phyloP scores from a whole-genome alignment of 2,113 vertebrate species.

The Oncorhynchus mykiss region DNA sequence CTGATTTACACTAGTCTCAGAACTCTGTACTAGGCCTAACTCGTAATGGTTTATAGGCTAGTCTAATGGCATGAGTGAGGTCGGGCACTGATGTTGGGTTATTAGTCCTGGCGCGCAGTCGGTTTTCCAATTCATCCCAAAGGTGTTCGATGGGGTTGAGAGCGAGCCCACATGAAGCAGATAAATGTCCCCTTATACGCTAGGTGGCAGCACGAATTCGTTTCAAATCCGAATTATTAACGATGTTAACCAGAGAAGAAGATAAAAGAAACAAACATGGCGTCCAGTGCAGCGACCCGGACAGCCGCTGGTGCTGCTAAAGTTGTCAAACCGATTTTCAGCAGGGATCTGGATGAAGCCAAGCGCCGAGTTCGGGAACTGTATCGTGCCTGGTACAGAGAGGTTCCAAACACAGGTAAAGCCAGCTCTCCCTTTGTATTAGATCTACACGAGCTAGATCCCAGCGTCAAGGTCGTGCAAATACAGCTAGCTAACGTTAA shows the following conservation, averaged over 20 bases:
- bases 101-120: too few relatives aligned
- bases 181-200: conserved; percentile 4
- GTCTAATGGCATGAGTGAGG: too few relatives aligned
- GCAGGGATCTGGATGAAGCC: conserved; percentile 84
- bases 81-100: too few relatives aligned
- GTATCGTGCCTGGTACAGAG: conserved; percentile 94
- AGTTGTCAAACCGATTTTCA: conserved; percentile 86
- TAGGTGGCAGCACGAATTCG: conserved; percentile 13
- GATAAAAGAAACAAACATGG: conserved; percentile 68
- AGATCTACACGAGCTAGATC: not conserved
- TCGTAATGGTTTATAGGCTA: too few relatives aligned
- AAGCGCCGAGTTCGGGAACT: conserved; percentile 89
- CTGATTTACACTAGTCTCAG: too few relatives aligned
- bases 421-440: not conserved
- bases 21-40: too few relatives aligned
- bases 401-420: conserved; percentile 87
- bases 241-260: conserved; percentile 16
- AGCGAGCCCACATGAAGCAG: too few relatives aligned
- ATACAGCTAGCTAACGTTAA: not conserved
- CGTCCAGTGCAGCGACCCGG: conserved; percentile 64
- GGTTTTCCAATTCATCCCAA: too few relatives aligned
- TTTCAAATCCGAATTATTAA: not conserved
- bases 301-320: conserved; percentile 45
- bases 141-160: too few relatives aligned
- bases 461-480: conserved; percentile 68